Base-by-base conservation (phyloP, 2,113 vertebrate species). In the Ciconia stormi region DNA sequence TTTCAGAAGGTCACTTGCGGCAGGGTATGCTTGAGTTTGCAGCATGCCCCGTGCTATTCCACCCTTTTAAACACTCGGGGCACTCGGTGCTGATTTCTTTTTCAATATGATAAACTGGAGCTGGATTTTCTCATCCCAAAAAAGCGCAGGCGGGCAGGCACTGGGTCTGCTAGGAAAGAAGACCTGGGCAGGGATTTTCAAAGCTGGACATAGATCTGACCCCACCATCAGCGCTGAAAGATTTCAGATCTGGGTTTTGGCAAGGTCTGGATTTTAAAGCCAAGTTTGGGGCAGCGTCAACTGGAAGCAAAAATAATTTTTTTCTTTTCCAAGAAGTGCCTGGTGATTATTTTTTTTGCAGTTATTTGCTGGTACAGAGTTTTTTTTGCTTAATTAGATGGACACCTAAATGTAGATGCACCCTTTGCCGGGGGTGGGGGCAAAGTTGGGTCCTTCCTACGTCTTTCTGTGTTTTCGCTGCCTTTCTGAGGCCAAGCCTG, bases 161-260 rank as follows among this genome's bases (percentile, higher is more conserved):
- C 38, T 65, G 62, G 16, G 34, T 50, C 47, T 53, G n/a, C 55
- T 62, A 38, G 47, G 62, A 90, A 76, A 59, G 70, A 79, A 66
- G 42, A 62, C 42, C 70, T 25, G 47, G 87, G 85, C 90, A 93
- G 63, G 89, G 67, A 47, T 84, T 77, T 92, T 77, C 9, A 1
- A 90, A 92, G 69, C 4, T 91, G 94, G 95, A 90, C 0, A 6
- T 42, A 67, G 81, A 89, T 93, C 80, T 93, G 89, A 95, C 59
- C 83, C 77, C 0, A 0, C 47, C 58, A 88, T 62, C 73, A 19
- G 32, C 8, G 0, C 50, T 89, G 95, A 95, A 96, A 82, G 6
- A 2, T 91, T 95, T 95, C 91, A 94, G 91, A 62, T 76, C 93
- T 7, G 32, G 70, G n/a, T 79, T 82, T 79, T 95, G 93, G 87